Base-by-base conservation (phyloP, 2,797 vertebrate genomes). In the Perdix hodgsoniae region DNA sequence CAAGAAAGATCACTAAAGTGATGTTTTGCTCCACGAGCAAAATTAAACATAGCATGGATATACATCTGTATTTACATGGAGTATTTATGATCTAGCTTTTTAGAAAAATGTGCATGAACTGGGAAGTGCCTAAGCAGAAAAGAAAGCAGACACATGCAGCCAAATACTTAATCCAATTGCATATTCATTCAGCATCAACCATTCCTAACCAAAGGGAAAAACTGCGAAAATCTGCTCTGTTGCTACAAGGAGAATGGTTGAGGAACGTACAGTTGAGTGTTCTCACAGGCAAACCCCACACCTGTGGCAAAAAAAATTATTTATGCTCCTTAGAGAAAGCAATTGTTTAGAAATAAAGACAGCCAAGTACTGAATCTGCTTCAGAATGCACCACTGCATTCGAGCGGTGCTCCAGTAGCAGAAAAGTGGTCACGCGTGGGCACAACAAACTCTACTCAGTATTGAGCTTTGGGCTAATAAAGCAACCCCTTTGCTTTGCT, bases 101-200 rank as follows among this genome's bases (percentile, higher is more conserved):
- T 81, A 86, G 76, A 22, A 91, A 75, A 75, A 66, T 6, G 6
- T 57, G 7, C 45, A 27, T 17, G 26, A 86, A 64, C 44, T 40
- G 37, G 15, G 40, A 88, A 92, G 90, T 70, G 24, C 66, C 63
- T 87, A 1, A 0, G 60, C 17, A 85, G 65, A 77, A 40, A 60
- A 73, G 39, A 69, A 61, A 80, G 67, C 14, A 27, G 39, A 31
- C 54, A 21, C 44, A 37, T 65, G 65, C 44, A 63, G 16, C 86
- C 66, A 87, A 40, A 73, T 42, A 67, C 27, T 33, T 89, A 73
- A 89, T 89, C 56, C 66, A 33, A 52, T 89, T 89, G 89, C 59
- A 70, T 72, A 56, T 24, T 85, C 26, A n/a, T 78, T 83, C 22
- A 40, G 31, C 77, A 31, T 57, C 66, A 89, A 22, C 66, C 23